Percentiles rank a stretch among this genome's conserved stretches.
phyloP scores from a whole-genome alignment of 2,797 vertebrate species.

The Sciurus vulgaris region DNA sequence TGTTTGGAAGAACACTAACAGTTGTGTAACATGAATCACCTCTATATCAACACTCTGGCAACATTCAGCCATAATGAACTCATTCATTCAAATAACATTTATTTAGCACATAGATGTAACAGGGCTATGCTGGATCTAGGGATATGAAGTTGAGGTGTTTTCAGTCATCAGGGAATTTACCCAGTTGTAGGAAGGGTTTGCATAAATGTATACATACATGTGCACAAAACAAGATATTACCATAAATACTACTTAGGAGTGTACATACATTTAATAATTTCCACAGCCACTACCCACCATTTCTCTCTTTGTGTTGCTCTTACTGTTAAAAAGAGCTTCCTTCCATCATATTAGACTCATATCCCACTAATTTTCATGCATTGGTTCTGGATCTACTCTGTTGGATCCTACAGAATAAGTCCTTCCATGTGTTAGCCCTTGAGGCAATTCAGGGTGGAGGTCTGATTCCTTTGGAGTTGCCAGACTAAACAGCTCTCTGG shows the following conservation, averaged over 20 bases:
- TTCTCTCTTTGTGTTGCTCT: constrained; percentile 35
- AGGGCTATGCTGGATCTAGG: neutral
- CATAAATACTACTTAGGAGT: neutral
- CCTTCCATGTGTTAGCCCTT: neutral
- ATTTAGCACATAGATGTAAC: neutral
- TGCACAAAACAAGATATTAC: neutral
- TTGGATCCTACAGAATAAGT: neutral
- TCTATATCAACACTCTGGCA: neutral
- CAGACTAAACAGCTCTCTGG: neutral
- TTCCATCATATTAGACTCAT: neutral
- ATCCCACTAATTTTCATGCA: neutral
- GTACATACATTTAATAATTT: neutral
- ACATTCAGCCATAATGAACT: neutral
- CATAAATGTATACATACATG: neutral
- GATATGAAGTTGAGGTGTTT: neutral
- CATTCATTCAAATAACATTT: neutral
- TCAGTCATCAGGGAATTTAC: neutral
- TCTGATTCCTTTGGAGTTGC: neutral
- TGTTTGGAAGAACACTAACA: neutral
- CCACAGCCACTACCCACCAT: neutral
- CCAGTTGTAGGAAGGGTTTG: neutral
- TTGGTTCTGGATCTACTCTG: neutral
- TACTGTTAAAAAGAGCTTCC: neutral
- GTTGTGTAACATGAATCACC: neutral
- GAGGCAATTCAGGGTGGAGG: neutral